Percentiles rank a stretch among this genome's conserved stretches.
Conservation (phyloP, 2,113 vertebrate genomes). For the Sander vitreus region DNA sequence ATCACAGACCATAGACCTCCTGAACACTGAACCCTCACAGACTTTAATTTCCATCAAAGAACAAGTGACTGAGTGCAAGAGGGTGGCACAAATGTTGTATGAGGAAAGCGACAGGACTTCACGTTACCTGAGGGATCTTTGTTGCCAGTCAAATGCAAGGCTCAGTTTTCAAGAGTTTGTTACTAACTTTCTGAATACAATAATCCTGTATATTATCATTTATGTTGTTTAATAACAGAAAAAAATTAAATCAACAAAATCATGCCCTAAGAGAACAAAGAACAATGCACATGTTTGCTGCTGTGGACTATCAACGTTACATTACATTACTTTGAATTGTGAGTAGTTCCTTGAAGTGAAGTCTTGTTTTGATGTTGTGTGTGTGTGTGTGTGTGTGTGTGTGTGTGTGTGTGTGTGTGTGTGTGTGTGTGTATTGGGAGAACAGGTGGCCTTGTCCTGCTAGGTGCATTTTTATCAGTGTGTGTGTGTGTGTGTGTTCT, state of each 20-base stretch:
- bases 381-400: neutral
- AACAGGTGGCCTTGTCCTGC: neutral
- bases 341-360: neutral
- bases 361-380: no score
- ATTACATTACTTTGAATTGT: neutral
- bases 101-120: neutral
- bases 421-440: neutral
- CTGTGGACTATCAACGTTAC: neutral
- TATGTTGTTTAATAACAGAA: neutral
- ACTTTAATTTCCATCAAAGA: neutral
- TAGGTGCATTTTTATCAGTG: neutral
- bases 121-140: neutral
- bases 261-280: neutral
- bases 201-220: neutral
- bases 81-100: neutral
- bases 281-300: neutral
- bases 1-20: neutral
- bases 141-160: neutral
- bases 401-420: neutral
- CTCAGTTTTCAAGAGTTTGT: slow-evolving; percentile 1
- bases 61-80: neutral
- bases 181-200: neutral
- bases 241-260: neutral
- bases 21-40: neutral
- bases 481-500: neutral